Conservation (phyloP, 2,113 vertebrate genomes). For the Carassius carassius region DNA sequence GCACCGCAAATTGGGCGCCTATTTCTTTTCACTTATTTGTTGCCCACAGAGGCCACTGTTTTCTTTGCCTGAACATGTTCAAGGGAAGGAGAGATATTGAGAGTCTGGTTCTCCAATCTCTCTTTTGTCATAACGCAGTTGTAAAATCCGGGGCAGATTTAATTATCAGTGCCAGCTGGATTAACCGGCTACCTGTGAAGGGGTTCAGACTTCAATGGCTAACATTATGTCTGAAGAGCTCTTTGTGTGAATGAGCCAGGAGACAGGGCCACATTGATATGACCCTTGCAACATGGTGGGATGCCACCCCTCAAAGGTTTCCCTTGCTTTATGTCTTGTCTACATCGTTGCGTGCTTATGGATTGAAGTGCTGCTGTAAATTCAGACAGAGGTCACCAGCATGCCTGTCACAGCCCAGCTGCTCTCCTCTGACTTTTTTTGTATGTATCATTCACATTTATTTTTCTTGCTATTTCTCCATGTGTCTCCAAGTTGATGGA, state of each 20-base stretch:
- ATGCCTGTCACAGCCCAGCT: constrained; percentile 10
- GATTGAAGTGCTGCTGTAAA: constrained; percentile 49
- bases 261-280: constrained; percentile 20
- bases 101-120: background rate
- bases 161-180: constrained; percentile 28
- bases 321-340: constrained; percentile 28
- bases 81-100: background rate
- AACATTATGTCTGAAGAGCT: constrained; percentile 44
- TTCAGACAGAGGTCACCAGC: constrained; percentile 39
- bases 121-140: background rate
- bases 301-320: background rate
- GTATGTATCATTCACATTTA: constrained; percentile 15
- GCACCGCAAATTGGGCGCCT: background rate
- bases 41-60: constrained; percentile 30
- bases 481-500: constrained; percentile 45
- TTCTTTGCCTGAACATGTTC: background rate
- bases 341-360: constrained; percentile 46
- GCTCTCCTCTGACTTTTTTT: constrained; percentile 27
- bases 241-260: constrained; percentile 35
- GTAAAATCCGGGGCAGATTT: constrained; percentile 5
- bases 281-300: constrained; percentile 38
- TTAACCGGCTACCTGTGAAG: constrained; percentile 37
- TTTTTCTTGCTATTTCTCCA: constrained; percentile 18
- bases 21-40: constrained; percentile 31
- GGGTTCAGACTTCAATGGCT: constrained; percentile 19